Conservation (phyloP, 2,797 vertebrate genomes). For the Siniperca scherzeri region DNA sequence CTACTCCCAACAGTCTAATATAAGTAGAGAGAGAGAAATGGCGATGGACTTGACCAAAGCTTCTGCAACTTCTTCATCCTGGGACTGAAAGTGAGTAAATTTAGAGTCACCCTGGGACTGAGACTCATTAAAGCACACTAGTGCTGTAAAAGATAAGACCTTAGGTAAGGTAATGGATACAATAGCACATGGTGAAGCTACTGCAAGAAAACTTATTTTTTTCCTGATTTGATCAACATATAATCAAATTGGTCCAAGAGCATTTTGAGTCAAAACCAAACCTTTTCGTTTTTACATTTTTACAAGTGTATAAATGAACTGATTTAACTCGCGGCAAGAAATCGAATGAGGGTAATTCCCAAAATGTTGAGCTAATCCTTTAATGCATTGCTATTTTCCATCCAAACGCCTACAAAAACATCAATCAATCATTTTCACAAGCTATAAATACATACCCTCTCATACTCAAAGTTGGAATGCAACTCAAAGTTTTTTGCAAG, state of each 20-base stretch:
- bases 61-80: slow-evolving; percentile 57
- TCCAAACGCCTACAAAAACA: neutral
- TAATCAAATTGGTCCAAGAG: neutral
- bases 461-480: neutral
- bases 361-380: neutral
- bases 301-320: too few species aligned
- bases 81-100: slow-evolving; percentile 52
- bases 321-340: neutral
- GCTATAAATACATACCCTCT: neutral
- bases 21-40: slow-evolving; percentile 57
- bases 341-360: neutral
- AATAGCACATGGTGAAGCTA: neutral
- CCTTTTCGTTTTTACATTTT: neutral
- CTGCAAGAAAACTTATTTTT: neutral
- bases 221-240: slow-evolving; percentile 5
- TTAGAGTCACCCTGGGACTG: slow-evolving; percentile 41
- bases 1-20: slow-evolving; percentile 64
- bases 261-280: neutral
- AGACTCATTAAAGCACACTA: slow-evolving; percentile 56
- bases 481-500: too few species aligned
- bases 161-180: slow-evolving; percentile 25
- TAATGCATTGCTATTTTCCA: neutral
- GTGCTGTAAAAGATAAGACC: slow-evolving; percentile 19
- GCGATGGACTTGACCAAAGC: slow-evolving; percentile 54
- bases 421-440: neutral